Base-by-base conservation (phyloP, 2,797 vertebrate genomes). In the Crypturellus tataupa region DNA sequence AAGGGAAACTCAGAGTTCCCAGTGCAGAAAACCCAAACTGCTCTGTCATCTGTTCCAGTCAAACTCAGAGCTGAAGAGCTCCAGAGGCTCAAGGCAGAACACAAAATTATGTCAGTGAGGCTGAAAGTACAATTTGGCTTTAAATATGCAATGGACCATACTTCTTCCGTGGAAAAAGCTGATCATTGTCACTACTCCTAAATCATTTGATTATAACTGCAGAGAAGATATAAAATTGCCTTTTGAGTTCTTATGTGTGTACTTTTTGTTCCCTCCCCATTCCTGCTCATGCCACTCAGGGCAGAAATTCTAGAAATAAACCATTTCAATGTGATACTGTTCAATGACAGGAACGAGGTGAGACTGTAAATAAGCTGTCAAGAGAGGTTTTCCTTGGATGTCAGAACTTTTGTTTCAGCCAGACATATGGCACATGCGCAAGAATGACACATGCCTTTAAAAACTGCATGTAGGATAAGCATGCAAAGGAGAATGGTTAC, bases 381-480 rank as follows among this genome's bases (percentile, higher is more conserved):
- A 40, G 49, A 83, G 20, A 89, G 29, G 33, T 33, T 81, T 92
- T 46, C 10, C 59, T 80, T 49, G 59, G 40, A 24, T 83, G 58
- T n/a, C 3, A 56, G 68, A 73, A 80, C 31, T 91, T 89, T 90
- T 82, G 47, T 56, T 63, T 94, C 37, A 68, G 27, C 49, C 67
- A 77, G 55, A 67, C 37, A 59, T 35, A 53, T 19, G 63, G 15
- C 10, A 46, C 14, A 35, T 71, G 37, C 14, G 79, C 7, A 2
- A 79, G 63, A 93, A 77, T 85, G 56, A 67, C 35, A 67, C 7
- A 15, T 39, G 24, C 20, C 35, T 92, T 80, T n/a, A 75, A 89
- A 85, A 90, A 77, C 3, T 40, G 13, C 8, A 25, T 37, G 24
- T 27, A 35, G 15, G 69, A 64, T 1, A 1, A 77, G 53, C 12